Evolutionary conservation across 2,797 vertebrate genomes (phyloP).

Genomic region (Triplophysa bombifrons): DNA sequence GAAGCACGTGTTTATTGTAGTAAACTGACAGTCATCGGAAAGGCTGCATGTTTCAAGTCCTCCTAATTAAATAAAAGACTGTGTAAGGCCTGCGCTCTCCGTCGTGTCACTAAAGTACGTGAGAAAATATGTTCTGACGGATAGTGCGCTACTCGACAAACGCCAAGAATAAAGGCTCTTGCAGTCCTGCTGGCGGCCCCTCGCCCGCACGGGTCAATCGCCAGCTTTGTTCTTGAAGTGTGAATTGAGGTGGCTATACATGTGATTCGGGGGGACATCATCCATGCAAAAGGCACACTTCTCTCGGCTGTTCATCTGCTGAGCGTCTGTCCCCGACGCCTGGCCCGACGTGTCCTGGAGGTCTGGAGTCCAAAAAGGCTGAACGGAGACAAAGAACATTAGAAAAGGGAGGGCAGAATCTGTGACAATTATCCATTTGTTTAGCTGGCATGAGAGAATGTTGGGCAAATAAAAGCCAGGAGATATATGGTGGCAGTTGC

Average conservation of each 20-base stretch:
- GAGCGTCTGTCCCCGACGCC: slow-evolving; percentile 68
- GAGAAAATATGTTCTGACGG: slow-evolving; percentile 38
- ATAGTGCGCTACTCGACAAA: slow-evolving; percentile 45
- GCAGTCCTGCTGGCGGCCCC: slow-evolving; percentile 61
- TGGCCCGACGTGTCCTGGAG: slow-evolving; percentile 74
- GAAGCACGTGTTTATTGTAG: slow-evolving; percentile 74
- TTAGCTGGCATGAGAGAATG: slow-evolving; percentile 54
- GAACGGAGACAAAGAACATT: slow-evolving; percentile 48
- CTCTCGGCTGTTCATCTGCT: slow-evolving; percentile 71
- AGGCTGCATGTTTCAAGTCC: slow-evolving; percentile 72
- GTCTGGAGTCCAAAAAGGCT: slow-evolving; percentile 90
- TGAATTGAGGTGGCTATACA: slow-evolving; percentile 95
- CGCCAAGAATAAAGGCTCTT: slow-evolving; percentile 60
- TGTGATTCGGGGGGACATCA: slow-evolving; percentile 87
- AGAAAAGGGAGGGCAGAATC: slow-evolving; percentile 72
- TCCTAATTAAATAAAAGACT: slow-evolving; percentile 76
- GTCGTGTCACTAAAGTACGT: slow-evolving; percentile 31
- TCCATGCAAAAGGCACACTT: slow-evolving; percentile 94
- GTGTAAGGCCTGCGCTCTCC: slow-evolving; percentile 41
- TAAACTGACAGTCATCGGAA: slow-evolving; percentile 59
- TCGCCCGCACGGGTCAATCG: slow-evolving; percentile 66
- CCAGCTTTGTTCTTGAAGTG: slow-evolving; percentile 88
- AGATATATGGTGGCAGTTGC: not conserved
- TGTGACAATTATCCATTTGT: slow-evolving; percentile 69
- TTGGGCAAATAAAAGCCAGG: not conserved